These are phyloP conservation scores for Actinia equina DNA, from an alignment of 64 coral and sea anemone species.

Conservation along the genomic window DNA sequence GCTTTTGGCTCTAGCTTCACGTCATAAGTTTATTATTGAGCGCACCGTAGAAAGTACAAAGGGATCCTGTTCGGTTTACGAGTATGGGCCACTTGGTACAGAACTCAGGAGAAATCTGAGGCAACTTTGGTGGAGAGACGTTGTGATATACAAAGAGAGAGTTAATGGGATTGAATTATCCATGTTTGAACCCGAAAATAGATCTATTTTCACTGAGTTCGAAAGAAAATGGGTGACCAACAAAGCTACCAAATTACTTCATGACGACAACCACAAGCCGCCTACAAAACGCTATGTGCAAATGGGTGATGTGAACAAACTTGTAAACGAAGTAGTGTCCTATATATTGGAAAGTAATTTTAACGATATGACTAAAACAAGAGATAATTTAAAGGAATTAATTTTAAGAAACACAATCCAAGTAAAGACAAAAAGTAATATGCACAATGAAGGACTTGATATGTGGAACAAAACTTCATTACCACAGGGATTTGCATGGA, in stretches of 20 bases:
- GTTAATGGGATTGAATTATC: conserved; percentile 72
- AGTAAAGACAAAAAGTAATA: not conserved
- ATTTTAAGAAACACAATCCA: not conserved
- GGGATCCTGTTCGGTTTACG: not conserved
- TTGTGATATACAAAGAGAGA: conserved; percentile 77
- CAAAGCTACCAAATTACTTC: not conserved
- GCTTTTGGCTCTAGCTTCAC: not conserved
- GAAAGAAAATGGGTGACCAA: not conserved
- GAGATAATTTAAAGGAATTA: not conserved
- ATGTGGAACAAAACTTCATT: not conserved
- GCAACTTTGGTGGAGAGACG: conserved; percentile 86
- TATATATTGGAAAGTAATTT: not conserved
- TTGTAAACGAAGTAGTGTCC: not conserved
- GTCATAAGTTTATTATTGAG: not conserved
- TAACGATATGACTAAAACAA: not conserved
- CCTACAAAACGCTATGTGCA: not conserved
- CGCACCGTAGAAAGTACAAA: not conserved
- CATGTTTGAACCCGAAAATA: not conserved
- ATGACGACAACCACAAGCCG: not conserved
- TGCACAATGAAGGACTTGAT: not conserved
- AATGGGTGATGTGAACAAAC: not conserved
- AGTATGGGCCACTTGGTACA: conserved; percentile 85
- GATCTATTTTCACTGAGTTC: not conserved
- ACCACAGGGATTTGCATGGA: conserved; percentile 36
- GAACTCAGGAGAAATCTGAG: conserved; percentile 69